Percentiles rank a stretch among this genome's conserved stretches.
Evolutionary conservation across 2,888 invertebrate species (phyloP).

Genomic region (Caenorhabditis japonica): DNA sequence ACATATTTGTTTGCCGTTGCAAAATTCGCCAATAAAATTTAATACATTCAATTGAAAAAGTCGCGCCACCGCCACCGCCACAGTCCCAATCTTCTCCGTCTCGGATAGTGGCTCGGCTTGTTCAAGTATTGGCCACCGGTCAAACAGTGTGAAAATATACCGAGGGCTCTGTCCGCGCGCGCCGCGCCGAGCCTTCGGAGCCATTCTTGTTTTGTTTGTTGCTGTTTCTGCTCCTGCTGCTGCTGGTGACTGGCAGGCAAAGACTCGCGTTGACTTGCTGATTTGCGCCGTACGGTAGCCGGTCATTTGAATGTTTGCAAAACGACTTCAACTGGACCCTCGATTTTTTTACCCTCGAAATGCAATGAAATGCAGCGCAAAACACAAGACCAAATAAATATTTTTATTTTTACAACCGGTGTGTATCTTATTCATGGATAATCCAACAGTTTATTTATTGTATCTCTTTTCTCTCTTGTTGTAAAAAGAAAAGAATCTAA

Average conservation of each 20-base stretch:
- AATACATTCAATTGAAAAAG: slow-evolving; percentile 27
- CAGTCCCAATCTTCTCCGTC: too few species aligned
- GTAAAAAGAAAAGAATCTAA: slow-evolving; percentile 16
- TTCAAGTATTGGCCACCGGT: slow-evolving; percentile 56
- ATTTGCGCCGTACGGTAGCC: slow-evolving; percentile 45
- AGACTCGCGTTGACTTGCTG: slow-evolving; percentile 1
- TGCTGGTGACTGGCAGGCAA: slow-evolving; percentile 39
- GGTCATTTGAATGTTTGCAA: slow-evolving; percentile 51
- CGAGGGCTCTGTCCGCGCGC: slow-evolving; percentile 17
- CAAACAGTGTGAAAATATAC: slow-evolving; percentile 57
- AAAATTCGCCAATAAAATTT: slow-evolving; percentile 28
- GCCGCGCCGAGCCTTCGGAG: slow-evolving; percentile 2
- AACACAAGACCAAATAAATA: slow-evolving; percentile 49
- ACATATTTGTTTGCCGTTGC: slow-evolving; percentile 11
- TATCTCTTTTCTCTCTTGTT: too few species aligned
- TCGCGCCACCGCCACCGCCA: slow-evolving; percentile 41
- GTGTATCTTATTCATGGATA: slow-evolving; percentile 40
- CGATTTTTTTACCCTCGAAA: slow-evolving; percentile 17
- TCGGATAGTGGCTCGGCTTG: slow-evolving; percentile 35
- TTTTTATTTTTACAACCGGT: slow-evolving; percentile 37
- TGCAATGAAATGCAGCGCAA: slow-evolving; percentile 44
- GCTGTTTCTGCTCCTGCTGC: too few species aligned
- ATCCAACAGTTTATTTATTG: too few species aligned
- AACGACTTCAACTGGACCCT: slow-evolving; percentile 42
- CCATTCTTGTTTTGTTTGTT: slow-evolving; percentile 53